Conservation (phyloP, 2,888 invertebrate species). For the Eudasyphora cyanicolor region DNA sequence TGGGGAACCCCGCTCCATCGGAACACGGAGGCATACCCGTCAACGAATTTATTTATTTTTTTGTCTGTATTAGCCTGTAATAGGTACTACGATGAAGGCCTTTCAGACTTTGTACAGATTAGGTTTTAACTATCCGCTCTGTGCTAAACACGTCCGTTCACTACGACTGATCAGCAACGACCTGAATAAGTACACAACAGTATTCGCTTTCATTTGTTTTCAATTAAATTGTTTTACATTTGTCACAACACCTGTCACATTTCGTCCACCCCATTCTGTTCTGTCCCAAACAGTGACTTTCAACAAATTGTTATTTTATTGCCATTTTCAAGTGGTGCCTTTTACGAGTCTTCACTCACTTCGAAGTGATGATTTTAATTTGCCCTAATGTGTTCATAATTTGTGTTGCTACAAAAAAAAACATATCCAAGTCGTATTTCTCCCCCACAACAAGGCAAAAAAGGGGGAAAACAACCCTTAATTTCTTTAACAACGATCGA, state of each 20-base stretch:
- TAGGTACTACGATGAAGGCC: too few species aligned
- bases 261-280: conserved; percentile 4
- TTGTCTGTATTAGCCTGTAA: too few species aligned
- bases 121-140: too few species aligned
- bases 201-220: neutral
- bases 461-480: neutral
- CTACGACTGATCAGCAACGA: too few species aligned
- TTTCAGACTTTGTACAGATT: too few species aligned
- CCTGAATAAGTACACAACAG: too few species aligned
- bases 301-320: conserved; percentile 59
- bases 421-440: conserved; percentile 67
- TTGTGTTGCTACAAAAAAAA: conserved; percentile 79
- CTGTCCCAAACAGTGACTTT: conserved; percentile 37
- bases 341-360: neutral
- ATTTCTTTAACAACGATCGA: neutral
- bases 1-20: too few species aligned
- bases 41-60: too few species aligned
- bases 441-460: conserved; percentile 34
- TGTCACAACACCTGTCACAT: conserved; percentile 59
- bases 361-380: conserved; percentile 77
- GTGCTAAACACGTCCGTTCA: too few species aligned
- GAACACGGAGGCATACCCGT: too few species aligned
- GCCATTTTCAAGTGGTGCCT: conserved; percentile 26
- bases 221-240: conserved; percentile 28
- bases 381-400: conserved; percentile 80